Conservation (phyloP, 2,888 invertebrate species). For the Epinotia brunnichana region DNA sequence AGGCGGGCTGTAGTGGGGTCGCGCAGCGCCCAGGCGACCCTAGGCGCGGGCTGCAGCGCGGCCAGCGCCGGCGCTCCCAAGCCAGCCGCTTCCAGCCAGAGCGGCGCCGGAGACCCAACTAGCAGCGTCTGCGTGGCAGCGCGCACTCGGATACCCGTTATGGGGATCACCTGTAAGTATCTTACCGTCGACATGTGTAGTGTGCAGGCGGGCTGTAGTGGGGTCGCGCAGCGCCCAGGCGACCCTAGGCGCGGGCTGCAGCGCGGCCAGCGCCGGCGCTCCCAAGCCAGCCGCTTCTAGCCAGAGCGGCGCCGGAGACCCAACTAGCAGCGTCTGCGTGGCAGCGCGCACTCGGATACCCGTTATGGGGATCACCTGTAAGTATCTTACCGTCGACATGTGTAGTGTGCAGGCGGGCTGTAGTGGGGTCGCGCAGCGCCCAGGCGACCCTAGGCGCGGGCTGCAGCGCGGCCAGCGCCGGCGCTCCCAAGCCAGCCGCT, state of each 20-base stretch:
- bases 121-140: too few relatives aligned
- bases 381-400: slow-evolving; percentile 71
- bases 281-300: slow-evolving; percentile 65
- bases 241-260: slow-evolving; percentile 72
- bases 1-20: slow-evolving; percentile 68
- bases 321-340: slow-evolving; percentile 49
- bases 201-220: slow-evolving; percentile 65
- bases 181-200: slow-evolving; percentile 69
- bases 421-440: slow-evolving; percentile 66
- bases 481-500: slow-evolving; percentile 63
- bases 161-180: too few relatives aligned
- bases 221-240: slow-evolving; percentile 72
- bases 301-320: slow-evolving; percentile 66
- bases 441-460: slow-evolving; percentile 73
- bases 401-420: slow-evolving; percentile 67
- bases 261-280: slow-evolving; percentile 63
- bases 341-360: too few relatives aligned
- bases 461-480: slow-evolving; percentile 66
- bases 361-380: too few relatives aligned
- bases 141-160: too few relatives aligned
- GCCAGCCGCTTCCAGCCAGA: slow-evolving; percentile 69
- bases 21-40: slow-evolving; percentile 70
- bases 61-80: slow-evolving; percentile 64
- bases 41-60: slow-evolving; percentile 69
- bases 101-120: slow-evolving; percentile 64